Conservation (phyloP, 2,113 vertebrate genomes). For the Pluvianellus socialis region DNA sequence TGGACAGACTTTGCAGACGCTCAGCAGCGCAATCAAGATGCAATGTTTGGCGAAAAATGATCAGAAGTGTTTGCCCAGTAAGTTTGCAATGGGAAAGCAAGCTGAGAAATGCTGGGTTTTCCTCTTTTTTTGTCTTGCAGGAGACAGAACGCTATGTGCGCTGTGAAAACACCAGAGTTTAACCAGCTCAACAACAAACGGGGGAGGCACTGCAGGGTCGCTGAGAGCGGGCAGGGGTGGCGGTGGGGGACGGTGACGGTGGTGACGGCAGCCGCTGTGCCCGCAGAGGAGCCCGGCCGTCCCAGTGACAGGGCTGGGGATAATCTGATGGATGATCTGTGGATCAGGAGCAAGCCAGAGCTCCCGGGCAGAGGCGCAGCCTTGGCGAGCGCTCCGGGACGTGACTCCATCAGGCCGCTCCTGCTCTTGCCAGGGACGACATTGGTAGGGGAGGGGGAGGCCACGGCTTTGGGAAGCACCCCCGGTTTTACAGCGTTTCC, state of each 20-base stretch:
- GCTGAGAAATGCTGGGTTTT: not conserved
- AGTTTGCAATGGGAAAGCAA: not conserved
- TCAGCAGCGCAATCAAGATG: not conserved
- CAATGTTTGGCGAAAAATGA: not conserved
- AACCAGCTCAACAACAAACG: not conserved
- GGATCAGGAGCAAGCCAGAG: not conserved
- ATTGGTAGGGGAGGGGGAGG: not conserved
- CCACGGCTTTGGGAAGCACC: not conserved
- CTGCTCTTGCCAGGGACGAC: not conserved
- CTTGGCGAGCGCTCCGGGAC: not conserved
- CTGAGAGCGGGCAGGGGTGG: not conserved
- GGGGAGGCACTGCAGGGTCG: rapidly evolving
- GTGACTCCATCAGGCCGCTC: not conserved
- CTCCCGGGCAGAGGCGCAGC: not conserved
- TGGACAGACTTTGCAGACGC: not conserved
- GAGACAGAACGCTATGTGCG: not conserved
- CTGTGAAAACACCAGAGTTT: not conserved
- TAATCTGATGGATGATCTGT: too few species aligned
- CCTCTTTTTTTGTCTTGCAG: not conserved
- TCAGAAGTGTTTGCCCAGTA: not conserved
- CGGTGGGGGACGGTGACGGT: not conserved
- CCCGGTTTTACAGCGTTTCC: not conserved
- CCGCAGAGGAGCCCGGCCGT: not conserved
- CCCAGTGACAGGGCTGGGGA: not conserved
- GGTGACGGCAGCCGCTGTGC: not conserved